These are phyloP conservation scores for Speoplatyrhinus poulsoni DNA, from an alignment of 2,113 vertebrate genomes.

Conservation along the genomic window DNA sequence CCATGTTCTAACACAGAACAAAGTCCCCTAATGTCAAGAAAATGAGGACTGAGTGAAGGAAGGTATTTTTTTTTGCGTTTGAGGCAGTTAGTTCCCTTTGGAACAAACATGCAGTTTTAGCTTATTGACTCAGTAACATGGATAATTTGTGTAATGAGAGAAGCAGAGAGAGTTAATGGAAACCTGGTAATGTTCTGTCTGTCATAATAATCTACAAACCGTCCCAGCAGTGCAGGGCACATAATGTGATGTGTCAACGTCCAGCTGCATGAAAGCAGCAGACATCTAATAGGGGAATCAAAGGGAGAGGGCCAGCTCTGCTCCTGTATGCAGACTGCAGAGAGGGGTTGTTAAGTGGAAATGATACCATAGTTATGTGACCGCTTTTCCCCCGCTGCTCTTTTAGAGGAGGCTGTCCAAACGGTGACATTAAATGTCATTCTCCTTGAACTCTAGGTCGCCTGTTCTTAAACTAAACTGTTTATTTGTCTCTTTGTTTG, in stretches of 20 bases:
- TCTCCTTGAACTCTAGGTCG: background rate
- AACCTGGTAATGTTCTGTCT: conserved; percentile 36
- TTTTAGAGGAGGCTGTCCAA: conserved; percentile 1
- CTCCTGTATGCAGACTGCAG: background rate
- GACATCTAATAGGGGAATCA: conserved; percentile 45
- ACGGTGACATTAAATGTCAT: conserved; percentile 3
- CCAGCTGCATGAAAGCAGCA: conserved; percentile 48
- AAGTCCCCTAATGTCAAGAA: no score
- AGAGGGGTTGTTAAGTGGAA: conserved; percentile 29
- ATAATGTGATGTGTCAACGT: conserved; percentile 64
- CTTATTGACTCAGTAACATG: no score
- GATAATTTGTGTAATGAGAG: conserved; percentile 1
- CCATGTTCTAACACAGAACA: no score
- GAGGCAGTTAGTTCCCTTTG: no score
- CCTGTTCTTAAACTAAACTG: background rate
- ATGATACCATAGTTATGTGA: conserved; percentile 36
- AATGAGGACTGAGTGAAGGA: no score
- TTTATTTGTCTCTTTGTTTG: background rate
- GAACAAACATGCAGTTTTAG: no score
- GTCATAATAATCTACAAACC: conserved; percentile 50
- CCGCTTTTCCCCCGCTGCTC: background rate
- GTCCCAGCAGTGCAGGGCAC: conserved; percentile 9
- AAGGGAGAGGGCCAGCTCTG: conserved; percentile 34
- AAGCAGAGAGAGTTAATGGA: conserved; percentile 13
- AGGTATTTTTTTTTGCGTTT: no score